Evolutionary conservation across 2,113 vertebrate species (phyloP).

Genomic region (Paedocypris sp.): DNA sequence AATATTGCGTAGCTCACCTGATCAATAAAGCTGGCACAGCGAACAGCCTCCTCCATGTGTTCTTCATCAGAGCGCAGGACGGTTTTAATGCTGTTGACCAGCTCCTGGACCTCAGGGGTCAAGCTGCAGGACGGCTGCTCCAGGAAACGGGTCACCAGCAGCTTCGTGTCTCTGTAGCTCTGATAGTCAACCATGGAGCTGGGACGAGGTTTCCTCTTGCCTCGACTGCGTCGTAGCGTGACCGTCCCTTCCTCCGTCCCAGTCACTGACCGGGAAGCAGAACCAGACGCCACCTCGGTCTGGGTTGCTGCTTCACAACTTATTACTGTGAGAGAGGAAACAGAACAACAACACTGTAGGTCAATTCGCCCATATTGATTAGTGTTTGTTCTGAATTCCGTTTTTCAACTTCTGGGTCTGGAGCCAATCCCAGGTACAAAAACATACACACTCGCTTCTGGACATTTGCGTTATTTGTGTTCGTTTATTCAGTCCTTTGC

Average conservation of each 20-base stretch:
- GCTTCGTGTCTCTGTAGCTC: slow-evolving; percentile 72
- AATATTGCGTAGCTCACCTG: slow-evolving; percentile 42
- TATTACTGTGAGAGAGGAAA: slow-evolving; percentile 24
- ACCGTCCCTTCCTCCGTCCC: slow-evolving; percentile 40
- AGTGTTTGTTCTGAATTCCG: too few relatives aligned
- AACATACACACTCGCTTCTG: too few relatives aligned
- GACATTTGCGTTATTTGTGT: too few relatives aligned
- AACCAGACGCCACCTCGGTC: slow-evolving; percentile 48
- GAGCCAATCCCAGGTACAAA: too few relatives aligned
- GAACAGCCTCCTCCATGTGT: slow-evolving; percentile 73
- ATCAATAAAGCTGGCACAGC: slow-evolving; percentile 70
- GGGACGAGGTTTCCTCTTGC: slow-evolving; percentile 49
- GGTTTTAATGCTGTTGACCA: slow-evolving; percentile 70
- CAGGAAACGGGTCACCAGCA: slow-evolving; percentile 61
- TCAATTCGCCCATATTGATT: too few relatives aligned
- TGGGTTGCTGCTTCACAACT: slow-evolving; percentile 59
- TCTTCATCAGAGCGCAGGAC: slow-evolving; percentile 76
- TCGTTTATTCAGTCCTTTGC: too few relatives aligned
- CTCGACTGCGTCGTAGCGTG: slow-evolving; percentile 47
- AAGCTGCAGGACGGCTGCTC: slow-evolving; percentile 66
- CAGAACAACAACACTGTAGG: background rate
- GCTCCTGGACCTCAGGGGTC: slow-evolving; percentile 63
- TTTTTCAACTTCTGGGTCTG: too few relatives aligned
- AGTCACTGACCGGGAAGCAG: slow-evolving; percentile 27
- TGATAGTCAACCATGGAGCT: slow-evolving; percentile 68